Percentiles rank a stretch among this genome's conserved stretches.
phyloP scores from a whole-genome alignment of 1,140 invertebrate species.

The Zaprionus lachaisei region DNA sequence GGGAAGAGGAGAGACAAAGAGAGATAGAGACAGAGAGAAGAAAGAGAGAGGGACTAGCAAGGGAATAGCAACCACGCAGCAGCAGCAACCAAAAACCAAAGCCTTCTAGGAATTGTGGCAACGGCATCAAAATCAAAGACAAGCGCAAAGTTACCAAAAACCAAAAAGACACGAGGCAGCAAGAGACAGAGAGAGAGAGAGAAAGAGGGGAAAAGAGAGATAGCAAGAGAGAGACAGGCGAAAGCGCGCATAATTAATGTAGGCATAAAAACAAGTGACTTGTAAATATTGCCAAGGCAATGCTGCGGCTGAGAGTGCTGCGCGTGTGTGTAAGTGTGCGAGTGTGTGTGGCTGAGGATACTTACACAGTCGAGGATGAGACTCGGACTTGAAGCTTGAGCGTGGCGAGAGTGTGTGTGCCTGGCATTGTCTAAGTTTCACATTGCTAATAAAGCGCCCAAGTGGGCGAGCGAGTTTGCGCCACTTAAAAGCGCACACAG shows the following conservation, averaged over 20 bases:
- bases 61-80: conserved; percentile 32
- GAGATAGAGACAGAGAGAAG: neutral
- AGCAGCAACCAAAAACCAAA: conserved; percentile 59
- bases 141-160: conserved; percentile 64
- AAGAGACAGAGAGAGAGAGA: neutral
- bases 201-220: neutral
- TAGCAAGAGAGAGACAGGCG: conserved; percentile 4
- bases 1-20: neutral
- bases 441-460: conserved; percentile 65
- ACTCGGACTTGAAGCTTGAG: conserved; percentile 2
- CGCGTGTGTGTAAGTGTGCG: conserved; percentile 20
- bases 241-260: conserved; percentile 82
- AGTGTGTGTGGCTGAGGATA: conserved; percentile 52
- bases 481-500: conserved; percentile 78
- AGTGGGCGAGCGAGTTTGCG: conserved; percentile 64
- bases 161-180: conserved; percentile 55
- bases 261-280: conserved; percentile 83
- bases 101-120: conserved; percentile 69
- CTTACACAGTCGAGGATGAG: conserved; percentile 59
- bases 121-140: conserved; percentile 79
- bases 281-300: conserved; percentile 80
- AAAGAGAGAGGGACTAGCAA: conserved; percentile 5
- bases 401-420: neutral
- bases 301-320: conserved; percentile 38
- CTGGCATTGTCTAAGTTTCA: conserved; percentile 63